Base-by-base conservation (phyloP, 53 echinoderm and acorn worm species). In the Paracentrotus lividus region DNA sequence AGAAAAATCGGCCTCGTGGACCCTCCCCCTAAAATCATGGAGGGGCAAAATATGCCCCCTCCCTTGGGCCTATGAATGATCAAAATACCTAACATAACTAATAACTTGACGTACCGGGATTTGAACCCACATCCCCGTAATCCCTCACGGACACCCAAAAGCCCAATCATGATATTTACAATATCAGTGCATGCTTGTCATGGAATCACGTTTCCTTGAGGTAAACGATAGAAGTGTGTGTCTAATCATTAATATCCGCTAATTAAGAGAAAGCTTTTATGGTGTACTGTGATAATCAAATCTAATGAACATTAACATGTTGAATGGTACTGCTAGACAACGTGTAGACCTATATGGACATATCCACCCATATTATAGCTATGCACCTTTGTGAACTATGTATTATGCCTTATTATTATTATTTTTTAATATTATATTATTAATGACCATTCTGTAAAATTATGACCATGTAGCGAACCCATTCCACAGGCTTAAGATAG, bases 211-310 rank as follows among this genome's bases (percentile, higher is more conserved):
- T 40, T 72, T 72, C 72, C 72, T 72, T 40, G 5, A 38, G 36
- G 40, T 32, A 40, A 72, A 72, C 72, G 72, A 31, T 15, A 36
- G 29, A 5, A 72, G 72, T 36, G 72, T 72, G 18, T 36, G 72
- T 72, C 72, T 72, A 72, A 72, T 72, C 72, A 0, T 72, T 72
- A 38, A 72, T 40, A 72, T 72, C 72, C 72, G 72, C 72, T 72
- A 72, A 72, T 72, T 38, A 72, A 20, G 38, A 15, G 15, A 72
- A 72, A 21, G 72, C 40, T 72, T 72, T 40, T 40, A 4, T 36
- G 10, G 20, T 40, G 40, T 13, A 72, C 5, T 4, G 72, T 72
- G 72, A 36, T 72, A 72, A 72, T 72, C 72, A 72, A 38, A 40
- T 72, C 12, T 18, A 36, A 72, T 72, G 40, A 38, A 64, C 64